Percentiles rank a stretch among this genome's conserved stretches.
Conservation (phyloP, 1,140 invertebrate genomes). For the Drosophila persimilis region DNA sequence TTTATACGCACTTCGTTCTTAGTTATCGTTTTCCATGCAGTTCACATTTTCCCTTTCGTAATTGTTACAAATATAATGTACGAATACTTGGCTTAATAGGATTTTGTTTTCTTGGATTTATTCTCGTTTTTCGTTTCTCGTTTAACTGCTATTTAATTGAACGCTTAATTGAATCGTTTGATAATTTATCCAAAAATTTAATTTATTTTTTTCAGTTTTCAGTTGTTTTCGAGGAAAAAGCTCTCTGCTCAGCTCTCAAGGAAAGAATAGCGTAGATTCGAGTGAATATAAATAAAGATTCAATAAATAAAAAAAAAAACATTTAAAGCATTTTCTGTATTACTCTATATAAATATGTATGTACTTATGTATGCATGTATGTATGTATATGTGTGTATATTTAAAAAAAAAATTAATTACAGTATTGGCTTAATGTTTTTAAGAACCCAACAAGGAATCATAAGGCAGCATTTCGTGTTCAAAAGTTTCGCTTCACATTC, state of each 20-base stretch:
- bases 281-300: slow-evolving; percentile 4
- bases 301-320: slow-evolving; percentile 46
- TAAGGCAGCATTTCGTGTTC: slow-evolving; percentile 77
- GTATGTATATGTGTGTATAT: slow-evolving; percentile 31
- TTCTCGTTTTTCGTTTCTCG: neutral
- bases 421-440: slow-evolving; percentile 63
- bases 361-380: slow-evolving; percentile 8
- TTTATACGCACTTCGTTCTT: slow-evolving; percentile 52
- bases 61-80: slow-evolving; percentile 64
- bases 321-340: slow-evolving; percentile 58
- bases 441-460: slow-evolving; percentile 79
- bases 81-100: slow-evolving; percentile 73
- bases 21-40: slow-evolving; percentile 24
- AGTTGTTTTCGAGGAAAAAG: slow-evolving; percentile 38
- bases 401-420: slow-evolving; percentile 43
- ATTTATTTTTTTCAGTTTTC: slow-evolving; percentile 16
- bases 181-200: slow-evolving; percentile 58
- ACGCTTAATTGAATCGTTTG: slow-evolving; percentile 77
- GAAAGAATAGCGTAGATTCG: slow-evolving; percentile 34
- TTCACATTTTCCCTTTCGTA: slow-evolving; percentile 39
- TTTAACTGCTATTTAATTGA: slow-evolving; percentile 61
- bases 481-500: slow-evolving; percentile 40
- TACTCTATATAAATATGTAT: slow-evolving; percentile 33
- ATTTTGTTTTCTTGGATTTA: slow-evolving; percentile 50
- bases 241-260: slow-evolving; percentile 63